phyloP scores from a whole-genome alignment of 2,888 invertebrate species.

The Leptothorax acervorum region DNA sequence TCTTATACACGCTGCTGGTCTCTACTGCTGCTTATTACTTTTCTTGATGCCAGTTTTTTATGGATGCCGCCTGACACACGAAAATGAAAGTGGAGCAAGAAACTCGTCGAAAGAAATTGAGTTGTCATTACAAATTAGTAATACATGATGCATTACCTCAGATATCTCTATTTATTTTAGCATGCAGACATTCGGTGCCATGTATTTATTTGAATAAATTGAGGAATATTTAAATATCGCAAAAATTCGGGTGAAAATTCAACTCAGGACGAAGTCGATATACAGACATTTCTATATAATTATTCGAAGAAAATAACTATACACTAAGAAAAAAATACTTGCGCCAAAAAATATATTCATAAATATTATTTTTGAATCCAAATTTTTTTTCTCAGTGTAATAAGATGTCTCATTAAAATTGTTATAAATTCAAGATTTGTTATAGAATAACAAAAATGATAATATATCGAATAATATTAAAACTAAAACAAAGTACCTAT shows the following conservation, averaged over 20 bases:
- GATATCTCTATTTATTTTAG: constrained; percentile 8
- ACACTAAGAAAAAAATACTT: too few species aligned
- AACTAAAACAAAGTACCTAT: neutral
- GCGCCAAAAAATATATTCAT: too few species aligned
- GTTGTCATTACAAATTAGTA: neutral
- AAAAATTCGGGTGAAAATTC: neutral
- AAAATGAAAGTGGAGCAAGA: neutral
- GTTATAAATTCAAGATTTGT: neutral
- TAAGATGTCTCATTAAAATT: neutral
- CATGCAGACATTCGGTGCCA: neutral
- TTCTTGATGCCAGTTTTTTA: neutral
- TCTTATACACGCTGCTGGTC: neutral
- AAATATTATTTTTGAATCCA: too few species aligned
- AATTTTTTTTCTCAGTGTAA: too few species aligned
- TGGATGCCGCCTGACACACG: neutral
- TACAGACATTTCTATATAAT: neutral
- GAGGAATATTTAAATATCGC: neutral
- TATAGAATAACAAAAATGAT: neutral
- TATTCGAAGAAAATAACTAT: neutral
- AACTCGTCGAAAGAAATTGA: neutral
- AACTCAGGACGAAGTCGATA: neutral
- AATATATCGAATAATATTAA: neutral
- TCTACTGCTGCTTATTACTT: neutral
- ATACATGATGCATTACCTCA: neutral
- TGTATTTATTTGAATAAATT: neutral